These are phyloP conservation scores for Leptopilina drosophilae DNA, from an alignment of 2,888 invertebrate species.

Conservation along the genomic window DNA sequence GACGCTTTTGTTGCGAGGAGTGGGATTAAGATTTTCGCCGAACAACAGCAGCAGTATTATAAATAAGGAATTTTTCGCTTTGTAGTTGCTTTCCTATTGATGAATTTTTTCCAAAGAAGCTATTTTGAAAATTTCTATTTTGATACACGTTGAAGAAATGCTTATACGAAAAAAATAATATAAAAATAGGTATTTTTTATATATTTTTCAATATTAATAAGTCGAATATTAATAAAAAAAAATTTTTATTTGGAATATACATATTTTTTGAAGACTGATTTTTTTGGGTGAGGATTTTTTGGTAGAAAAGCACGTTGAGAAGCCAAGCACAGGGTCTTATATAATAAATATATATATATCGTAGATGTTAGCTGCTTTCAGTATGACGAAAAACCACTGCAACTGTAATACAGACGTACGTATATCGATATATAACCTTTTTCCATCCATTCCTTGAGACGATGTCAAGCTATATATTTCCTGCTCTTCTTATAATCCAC, in stretches of 20 bases:
- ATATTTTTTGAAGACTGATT: slow-evolving; percentile 28
- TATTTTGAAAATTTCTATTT: slow-evolving; percentile 1
- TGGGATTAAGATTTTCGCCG: no score
- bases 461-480: slow-evolving; percentile 57
- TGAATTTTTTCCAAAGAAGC: slow-evolving; percentile 1
- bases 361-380: slow-evolving; percentile 68
- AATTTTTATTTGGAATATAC: neutral
- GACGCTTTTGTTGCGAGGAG: no score
- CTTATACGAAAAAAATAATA: neutral
- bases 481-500: slow-evolving; percentile 53
- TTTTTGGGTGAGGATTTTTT: slow-evolving; percentile 28
- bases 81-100: slow-evolving; percentile 3
- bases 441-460: slow-evolving; percentile 45
- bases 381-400: slow-evolving; percentile 59
- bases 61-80: slow-evolving; percentile 16
- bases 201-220: no score
- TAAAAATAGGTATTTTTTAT: no score
- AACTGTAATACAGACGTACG: slow-evolving; percentile 48
- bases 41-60: neutral
- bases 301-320: slow-evolving; percentile 47
- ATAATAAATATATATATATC: slow-evolving; percentile 50
- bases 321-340: slow-evolving; percentile 66
- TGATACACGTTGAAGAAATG: neutral
- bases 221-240: no score
- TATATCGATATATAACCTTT: slow-evolving; percentile 48